Base-by-base conservation (phyloP, 1,140 invertebrate genomes). In the Nasonia giraulti region DNA sequence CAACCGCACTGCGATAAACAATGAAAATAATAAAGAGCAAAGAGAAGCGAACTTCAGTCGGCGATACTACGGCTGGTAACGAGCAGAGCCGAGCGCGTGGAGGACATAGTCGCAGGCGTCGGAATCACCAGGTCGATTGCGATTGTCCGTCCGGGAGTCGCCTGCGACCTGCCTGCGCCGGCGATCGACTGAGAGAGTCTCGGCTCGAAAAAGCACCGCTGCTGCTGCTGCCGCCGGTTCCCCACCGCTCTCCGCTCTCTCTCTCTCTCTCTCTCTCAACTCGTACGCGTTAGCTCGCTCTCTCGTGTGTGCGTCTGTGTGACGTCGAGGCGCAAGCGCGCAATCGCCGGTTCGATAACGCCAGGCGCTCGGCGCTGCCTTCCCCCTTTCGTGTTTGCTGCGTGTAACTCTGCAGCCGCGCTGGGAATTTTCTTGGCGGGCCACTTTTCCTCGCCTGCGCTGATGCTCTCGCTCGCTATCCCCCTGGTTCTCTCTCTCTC, bases 281-380 rank as follows among this genome's bases (percentile, higher is more conserved):
- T 23, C 50, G 33, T 27, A 27, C 27, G 27, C 27, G 27, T 27
- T 27, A 37, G 5, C 20, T 37, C 47, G 31, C 50, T 17, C 17
- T 2, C 20, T 73, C 75, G 27, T n/a, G 23, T 10, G 68, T 79
- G 37, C 14, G 17, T 23, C 27, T 62, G 50, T 44, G 27, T 31
- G 44, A 17, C 68, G 83, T 44, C 50, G 69, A 37, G 50, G 84
- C 84, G 84, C 84, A 85, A 85, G 84, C 84, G 84, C 84, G 84
- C 84, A 68, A 85, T 83, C 87, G 84, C 12, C 74, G 80, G 83
- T 80, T 88, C 86, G 75, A 83, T 88, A 84, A 87, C 79, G 79
- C 62, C 81, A 78, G 79, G 69, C 69, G 47, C 69, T 71, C 44
- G 14, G 27, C 5, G 79, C 66, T 71, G 37, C 17, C 17, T 81